These are phyloP conservation scores for Phalacrocorax carbo DNA, from an alignment of 2,113 vertebrate genomes.

Conservation along the genomic window DNA sequence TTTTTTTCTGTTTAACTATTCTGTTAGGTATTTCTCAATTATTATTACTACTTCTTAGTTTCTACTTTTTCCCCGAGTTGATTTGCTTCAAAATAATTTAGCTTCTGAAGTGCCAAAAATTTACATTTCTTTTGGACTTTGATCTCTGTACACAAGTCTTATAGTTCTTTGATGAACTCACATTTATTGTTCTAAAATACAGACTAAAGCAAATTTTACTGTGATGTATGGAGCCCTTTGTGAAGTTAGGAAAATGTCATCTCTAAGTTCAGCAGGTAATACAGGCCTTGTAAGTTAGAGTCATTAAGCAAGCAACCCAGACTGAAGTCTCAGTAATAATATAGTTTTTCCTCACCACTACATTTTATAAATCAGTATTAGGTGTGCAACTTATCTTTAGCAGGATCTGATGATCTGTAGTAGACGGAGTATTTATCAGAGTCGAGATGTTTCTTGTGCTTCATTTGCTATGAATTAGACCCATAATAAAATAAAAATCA, in stretches of 20 bases:
- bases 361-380: not conserved
- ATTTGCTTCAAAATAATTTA: not conserved
- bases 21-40: not conserved
- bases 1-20: not conserved
- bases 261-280: not conserved
- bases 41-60: not conserved
- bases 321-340: not conserved
- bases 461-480: not conserved
- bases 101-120: not conserved
- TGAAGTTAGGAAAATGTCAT: not conserved
- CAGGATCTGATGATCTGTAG: not conserved
- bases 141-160: not conserved
- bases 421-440: not conserved
- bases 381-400: not conserved
- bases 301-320: not conserved
- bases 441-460: not conserved
- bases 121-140: not conserved
- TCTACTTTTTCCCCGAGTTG: not conserved
- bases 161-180: not conserved
- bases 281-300: not conserved
- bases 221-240: not conserved
- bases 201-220: not conserved
- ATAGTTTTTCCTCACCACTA: not conserved
- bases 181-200: not conserved
- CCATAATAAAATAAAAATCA: not conserved